These are phyloP conservation scores for Cheirogaleus major DNA, from an alignment of 2,797 vertebrate genomes.

Conservation along the genomic window DNA sequence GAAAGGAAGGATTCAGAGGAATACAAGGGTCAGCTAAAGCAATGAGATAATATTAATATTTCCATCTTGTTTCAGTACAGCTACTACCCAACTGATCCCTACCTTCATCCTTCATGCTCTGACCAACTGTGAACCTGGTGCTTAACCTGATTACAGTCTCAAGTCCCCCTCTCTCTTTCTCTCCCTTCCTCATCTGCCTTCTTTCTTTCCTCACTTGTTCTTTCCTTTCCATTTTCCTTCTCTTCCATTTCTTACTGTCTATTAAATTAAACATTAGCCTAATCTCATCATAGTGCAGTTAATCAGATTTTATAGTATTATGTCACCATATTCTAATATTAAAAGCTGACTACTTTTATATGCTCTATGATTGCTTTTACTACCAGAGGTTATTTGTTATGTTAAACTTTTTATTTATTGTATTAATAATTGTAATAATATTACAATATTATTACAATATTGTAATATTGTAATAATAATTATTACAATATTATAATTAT, in stretches of 20 bases:
- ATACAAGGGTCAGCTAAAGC: neutral
- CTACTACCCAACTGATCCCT: neutral
- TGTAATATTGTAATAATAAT: too few species aligned
- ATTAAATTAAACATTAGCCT: neutral
- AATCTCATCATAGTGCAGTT: neutral
- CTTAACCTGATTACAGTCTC: neutral
- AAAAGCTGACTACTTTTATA: neutral
- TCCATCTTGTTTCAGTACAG: neutral
- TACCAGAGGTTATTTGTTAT: neutral
- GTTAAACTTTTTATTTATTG: conserved; percentile 29
- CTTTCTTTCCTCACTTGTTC: neutral
- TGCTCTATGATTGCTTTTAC: neutral
- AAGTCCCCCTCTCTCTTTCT: neutral
- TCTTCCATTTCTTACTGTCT: neutral
- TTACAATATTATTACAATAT: too few species aligned
- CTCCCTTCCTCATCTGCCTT: neutral
- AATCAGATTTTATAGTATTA: neutral
- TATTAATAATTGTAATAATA: neutral
- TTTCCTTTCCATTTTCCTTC: neutral
- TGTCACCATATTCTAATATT: neutral
- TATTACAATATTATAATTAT: too few species aligned
- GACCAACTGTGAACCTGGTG: neutral
- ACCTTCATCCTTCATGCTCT: neutral
- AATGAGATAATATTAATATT: neutral
- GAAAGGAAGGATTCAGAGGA: neutral